Percentiles rank a stretch among this genome's conserved stretches.
These are phyloP conservation scores for Leuctra nigra DNA, from an alignment of 2,888 invertebrate species.

Conservation along the genomic window DNA sequence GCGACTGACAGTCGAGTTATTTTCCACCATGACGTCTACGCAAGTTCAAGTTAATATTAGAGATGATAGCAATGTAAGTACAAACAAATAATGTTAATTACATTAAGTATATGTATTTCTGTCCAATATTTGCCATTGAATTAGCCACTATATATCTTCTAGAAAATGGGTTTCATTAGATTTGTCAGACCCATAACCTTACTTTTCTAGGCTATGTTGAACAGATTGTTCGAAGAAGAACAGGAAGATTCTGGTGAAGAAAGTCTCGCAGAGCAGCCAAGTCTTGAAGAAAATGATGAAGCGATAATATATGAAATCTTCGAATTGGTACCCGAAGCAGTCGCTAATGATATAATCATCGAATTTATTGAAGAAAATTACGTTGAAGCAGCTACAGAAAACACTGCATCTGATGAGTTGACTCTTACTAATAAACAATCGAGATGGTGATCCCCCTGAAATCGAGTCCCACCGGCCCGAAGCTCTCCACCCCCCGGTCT, in stretches of 20 bases:
- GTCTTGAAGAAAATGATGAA: not conserved
- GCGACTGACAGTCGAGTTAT: not conserved
- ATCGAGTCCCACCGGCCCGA: no score
- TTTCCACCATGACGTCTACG: not conserved
- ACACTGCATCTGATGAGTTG: no score
- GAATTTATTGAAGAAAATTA: not conserved
- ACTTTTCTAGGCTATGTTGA: not conserved
- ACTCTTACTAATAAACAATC: not conserved
- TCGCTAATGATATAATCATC: not conserved
- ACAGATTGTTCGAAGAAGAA: not conserved
- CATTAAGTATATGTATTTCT: not conserved
- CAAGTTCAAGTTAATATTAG: not conserved
- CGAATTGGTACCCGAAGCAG: not conserved
- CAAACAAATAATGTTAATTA: not conserved
- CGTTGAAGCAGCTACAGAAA: no score
- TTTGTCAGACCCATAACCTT: not conserved
- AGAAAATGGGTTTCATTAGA: not conserved
- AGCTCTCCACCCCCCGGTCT: no score
- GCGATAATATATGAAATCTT: no score
- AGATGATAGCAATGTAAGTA: not conserved
- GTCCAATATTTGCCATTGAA: not conserved
- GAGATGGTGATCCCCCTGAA: no score
- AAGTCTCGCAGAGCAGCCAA: not conserved
- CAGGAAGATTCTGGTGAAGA: not conserved
- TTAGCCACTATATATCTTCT: no score